These are phyloP conservation scores for Cheilosia impressa DNA, from an alignment of 2,888 invertebrate genomes.

Conservation along the genomic window DNA sequence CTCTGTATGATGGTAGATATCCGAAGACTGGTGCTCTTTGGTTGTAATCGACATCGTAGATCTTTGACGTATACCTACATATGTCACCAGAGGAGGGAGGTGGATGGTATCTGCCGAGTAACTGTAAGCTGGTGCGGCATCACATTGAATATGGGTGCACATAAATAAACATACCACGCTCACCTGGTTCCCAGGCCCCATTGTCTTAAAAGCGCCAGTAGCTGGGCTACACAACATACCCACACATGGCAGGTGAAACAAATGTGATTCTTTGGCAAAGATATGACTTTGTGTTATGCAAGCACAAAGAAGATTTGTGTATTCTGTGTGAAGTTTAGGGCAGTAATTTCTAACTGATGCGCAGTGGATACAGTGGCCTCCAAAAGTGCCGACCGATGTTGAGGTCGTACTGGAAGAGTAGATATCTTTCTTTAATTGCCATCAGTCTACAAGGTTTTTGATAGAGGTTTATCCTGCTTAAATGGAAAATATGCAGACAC, in stretches of 20 bases:
- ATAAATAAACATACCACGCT: slow-evolving; percentile 58
- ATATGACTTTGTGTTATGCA: slow-evolving; percentile 64
- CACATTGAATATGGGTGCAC: slow-evolving; percentile 32
- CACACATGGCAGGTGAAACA: slow-evolving; percentile 64
- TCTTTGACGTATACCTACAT: slow-evolving; percentile 54
- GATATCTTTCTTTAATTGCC: no score
- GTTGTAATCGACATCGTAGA: slow-evolving; percentile 39
- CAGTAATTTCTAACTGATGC: slow-evolving; percentile 42
- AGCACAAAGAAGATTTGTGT: slow-evolving; percentile 56
- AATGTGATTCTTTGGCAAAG: slow-evolving; percentile 62
- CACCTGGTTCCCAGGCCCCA: slow-evolving; percentile 72
- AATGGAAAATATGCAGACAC: no score
- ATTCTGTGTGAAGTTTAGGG: slow-evolving; percentile 35
- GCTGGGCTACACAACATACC: slow-evolving; percentile 19
- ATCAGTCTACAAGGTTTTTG: no score
- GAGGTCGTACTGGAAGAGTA: not conserved
- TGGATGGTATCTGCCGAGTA: slow-evolving; percentile 22
- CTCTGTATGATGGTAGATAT: slow-evolving; percentile 7
- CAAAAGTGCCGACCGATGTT: not conserved
- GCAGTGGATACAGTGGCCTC: slow-evolving; percentile 21
- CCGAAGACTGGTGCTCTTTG: not conserved
- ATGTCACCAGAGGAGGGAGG: slow-evolving; percentile 49
- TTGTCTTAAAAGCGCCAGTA: slow-evolving; percentile 56
- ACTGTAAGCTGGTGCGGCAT: slow-evolving; percentile 34
- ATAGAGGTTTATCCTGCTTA: no score